A percentile compares a stretch with the other conserved stretches of the same genome.
Evolutionary conservation across 2,113 vertebrate genomes (phyloP).

Genomic region (Alligator sinensis): DNA sequence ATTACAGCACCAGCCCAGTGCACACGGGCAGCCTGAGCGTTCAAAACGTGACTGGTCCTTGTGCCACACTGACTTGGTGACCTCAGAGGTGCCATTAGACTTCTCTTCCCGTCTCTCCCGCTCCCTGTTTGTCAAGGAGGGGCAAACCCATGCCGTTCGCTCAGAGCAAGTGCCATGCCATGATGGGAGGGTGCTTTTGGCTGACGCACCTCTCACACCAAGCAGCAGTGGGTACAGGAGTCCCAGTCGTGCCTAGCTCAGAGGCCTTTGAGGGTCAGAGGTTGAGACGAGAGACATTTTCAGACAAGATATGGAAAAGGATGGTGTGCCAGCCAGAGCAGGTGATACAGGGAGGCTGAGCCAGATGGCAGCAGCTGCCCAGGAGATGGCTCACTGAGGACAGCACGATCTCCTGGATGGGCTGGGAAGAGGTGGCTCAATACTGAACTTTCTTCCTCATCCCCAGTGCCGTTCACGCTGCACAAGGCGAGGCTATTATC

Average conservation of each 20-base stretch:
- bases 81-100: fast-evolving
- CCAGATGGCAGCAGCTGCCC: not conserved
- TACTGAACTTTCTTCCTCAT: not conserved
- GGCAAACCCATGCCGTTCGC: not conserved
- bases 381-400: not conserved
- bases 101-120: fast-evolving
- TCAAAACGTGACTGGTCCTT: not conserved
- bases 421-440: not conserved
- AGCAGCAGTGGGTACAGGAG: not conserved
- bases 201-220: not conserved
- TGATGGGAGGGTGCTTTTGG: fast-evolving
- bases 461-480: not conserved
- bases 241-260: too few relatives aligned
- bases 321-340: not conserved
- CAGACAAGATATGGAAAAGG: not conserved
- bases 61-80: fast-evolving
- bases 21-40: fast-evolving
- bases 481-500: not conserved
- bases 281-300: not conserved
- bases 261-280: too few relatives aligned
- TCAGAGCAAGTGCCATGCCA: fast-evolving
- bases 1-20: fast-evolving
- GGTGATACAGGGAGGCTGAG: not conserved
- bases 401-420: not conserved
- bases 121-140: fast-evolving